Evolutionary conservation across 1,140 invertebrate genomes (phyloP), one percentile per base, ranked within the genome.

Genomic region (Stegodyphus dumicola): DNA sequence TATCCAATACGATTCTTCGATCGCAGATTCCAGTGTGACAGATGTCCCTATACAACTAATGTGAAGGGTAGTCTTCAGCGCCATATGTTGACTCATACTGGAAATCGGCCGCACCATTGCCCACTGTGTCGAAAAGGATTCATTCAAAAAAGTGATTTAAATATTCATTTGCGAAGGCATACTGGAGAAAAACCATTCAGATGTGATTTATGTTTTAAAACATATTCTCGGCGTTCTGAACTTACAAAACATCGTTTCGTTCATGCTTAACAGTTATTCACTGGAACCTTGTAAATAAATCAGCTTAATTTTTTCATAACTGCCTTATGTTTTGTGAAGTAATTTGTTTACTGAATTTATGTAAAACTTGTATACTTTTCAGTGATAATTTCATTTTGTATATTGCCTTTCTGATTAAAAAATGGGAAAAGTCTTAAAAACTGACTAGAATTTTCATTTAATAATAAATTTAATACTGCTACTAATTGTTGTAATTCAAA

Each of bases 81-180:
- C 2, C 98, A 99, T 91, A 92, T 99, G 11, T 92, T 97, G 89
- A 98, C 97, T 79, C 98, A 99, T 90, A 99, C 98, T 0, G 98
- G 98, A 0, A 98, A 99, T 91, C 99, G 99, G 90, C 98, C 98
- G 0, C 99, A 99, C 91, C 95, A 95, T 18, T 73, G 70, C 48
- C 7, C 11, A 1, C 7, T 53, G 7, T 73, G 70, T 51, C 48
- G 7, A n/a, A 73, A 49, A 53, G 52, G 70, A 15, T 73, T 73
- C 17, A 13, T 49, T 9, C 70, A 51, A 4, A 73, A 18, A 53
- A 73, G 52, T 73, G 48, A 73, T 17, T 17, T 73, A 10, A 53
- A 49, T 49, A 53, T 53, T 49, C 70, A 73, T 6, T 13, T 73
- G 5, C 52, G 17, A 7, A 33, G 48, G 7, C 70, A 73, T 18